Evolutionary conservation across 2,888 invertebrate genomes (phyloP), one percentile per base, ranked within the genome.

Genomic region (Phragmatobia fuliginosa): DNA sequence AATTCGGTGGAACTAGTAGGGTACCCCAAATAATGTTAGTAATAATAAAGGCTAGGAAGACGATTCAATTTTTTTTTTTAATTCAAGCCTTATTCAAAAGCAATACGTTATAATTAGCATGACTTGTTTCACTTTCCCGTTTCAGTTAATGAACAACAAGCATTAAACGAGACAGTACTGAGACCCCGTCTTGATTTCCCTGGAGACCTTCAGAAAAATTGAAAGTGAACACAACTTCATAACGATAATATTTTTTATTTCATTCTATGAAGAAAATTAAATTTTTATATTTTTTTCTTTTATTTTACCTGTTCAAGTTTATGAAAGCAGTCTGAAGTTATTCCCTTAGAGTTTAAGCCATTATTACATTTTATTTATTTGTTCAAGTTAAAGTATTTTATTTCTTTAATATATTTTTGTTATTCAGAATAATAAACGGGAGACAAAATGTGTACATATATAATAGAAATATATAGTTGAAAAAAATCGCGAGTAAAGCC

Each of bases 141-240:
- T 70, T 65, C 41, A 45, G 74, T 75, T 82, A 84, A 85, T 86
- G 80, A 86, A 82, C 74, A 77, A 76, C 76, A 74, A 66, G 76
- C 66, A 80, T 80, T 82, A 80, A 72, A 25, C 68, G 71, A 68
- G 81, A 84, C 80, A 71, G 73, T 76, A 63, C 68, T 67, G 77
- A 83, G 81, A 80, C 82, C 31, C 79, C 74, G 82, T 75, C 72
- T 75, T 87, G 83, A 87, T 87, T 87, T 87, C 87, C 86, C 86
- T 16, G 1, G 85, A 80, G 87, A 75, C 67, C 28, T 64, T 74
- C 81, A 83, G 83, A 86, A 85, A 85, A 87, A 87, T 84, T 85
- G 80, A 85, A 84, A 84, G 77, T 82, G 82, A 81, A 75, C 75
- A 45, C 73, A 79, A 81, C 81, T 81, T 80, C 72, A 76, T 81